These are phyloP conservation scores for Henicopernis longicauda DNA, from an alignment of 2,113 vertebrate genomes.

Conservation along the genomic window DNA sequence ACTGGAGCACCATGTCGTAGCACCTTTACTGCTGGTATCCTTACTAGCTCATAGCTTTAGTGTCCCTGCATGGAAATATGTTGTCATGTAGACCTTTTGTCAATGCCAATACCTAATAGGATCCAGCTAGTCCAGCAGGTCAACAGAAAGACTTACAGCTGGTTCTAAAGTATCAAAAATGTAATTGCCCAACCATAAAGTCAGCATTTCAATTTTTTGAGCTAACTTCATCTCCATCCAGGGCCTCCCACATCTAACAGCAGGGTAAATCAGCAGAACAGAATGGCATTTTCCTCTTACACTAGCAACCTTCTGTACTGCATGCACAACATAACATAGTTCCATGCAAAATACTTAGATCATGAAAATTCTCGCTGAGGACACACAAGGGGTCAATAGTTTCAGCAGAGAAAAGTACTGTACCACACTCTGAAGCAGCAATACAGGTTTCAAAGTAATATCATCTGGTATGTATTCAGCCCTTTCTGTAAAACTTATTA, in stretches of 20 bases:
- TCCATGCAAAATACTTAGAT: background rate
- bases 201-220: background rate
- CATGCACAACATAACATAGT: background rate
- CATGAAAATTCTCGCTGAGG: background rate
- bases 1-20: background rate
- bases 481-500: background rate
- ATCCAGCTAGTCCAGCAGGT: background rate
- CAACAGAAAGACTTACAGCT: background rate
- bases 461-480: background rate
- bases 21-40: background rate
- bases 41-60: background rate
- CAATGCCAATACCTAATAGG: background rate
- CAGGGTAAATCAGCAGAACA: background rate
- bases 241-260: background rate
- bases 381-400: background rate
- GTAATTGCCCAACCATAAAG: background rate
- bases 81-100: background rate
- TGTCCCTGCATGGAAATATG: background rate
- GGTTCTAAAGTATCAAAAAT: background rate
- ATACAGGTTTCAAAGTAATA: background rate
- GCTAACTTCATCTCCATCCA: background rate
- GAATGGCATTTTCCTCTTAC: background rate
- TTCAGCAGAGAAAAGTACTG: background rate
- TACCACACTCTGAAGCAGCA: background rate
- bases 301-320: background rate